Percentiles rank a stretch among this genome's conserved stretches.
phyloP scores from a whole-genome alignment of 2,888 invertebrate genomes.

The Blastobasis lacticolella region DNA sequence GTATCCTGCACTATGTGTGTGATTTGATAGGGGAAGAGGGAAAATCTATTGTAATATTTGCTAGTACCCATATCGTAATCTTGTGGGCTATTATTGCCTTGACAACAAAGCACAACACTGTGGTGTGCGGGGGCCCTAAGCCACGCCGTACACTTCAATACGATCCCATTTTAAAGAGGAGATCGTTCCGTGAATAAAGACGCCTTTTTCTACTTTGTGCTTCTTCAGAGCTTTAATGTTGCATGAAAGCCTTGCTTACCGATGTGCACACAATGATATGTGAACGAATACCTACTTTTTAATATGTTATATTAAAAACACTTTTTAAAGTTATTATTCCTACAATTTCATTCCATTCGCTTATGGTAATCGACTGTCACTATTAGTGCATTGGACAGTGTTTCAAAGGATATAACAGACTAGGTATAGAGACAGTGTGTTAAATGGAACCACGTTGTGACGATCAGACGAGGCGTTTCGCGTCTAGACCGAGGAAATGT shows the following conservation, averaged over 20 bases:
- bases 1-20: too few species aligned
- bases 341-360: too few species aligned
- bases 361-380: too few species aligned
- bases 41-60: constrained; percentile 37
- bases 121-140: constrained; percentile 25
- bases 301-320: too few species aligned
- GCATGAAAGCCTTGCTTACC: too few species aligned
- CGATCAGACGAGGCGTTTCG: not conserved
- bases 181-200: constrained; percentile 22
- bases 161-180: constrained; percentile 33
- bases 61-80: constrained; percentile 34
- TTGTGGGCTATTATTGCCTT: constrained; percentile 45
- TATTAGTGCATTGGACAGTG: too few species aligned
- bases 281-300: too few species aligned
- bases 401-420: too few species aligned
- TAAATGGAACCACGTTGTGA: not conserved
- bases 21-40: constrained; percentile 17
- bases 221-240: too few species aligned
- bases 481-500: not conserved
- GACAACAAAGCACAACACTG: constrained; percentile 48
- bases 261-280: not conserved
- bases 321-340: too few species aligned
- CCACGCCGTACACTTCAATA: constrained; percentile 32
- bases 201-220: constrained; percentile 16
- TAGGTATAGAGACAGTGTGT: too few species aligned